Evolutionary conservation across 2,888 invertebrate genomes (phyloP).

Genomic region (Eutolmus rufibarbis): DNA sequence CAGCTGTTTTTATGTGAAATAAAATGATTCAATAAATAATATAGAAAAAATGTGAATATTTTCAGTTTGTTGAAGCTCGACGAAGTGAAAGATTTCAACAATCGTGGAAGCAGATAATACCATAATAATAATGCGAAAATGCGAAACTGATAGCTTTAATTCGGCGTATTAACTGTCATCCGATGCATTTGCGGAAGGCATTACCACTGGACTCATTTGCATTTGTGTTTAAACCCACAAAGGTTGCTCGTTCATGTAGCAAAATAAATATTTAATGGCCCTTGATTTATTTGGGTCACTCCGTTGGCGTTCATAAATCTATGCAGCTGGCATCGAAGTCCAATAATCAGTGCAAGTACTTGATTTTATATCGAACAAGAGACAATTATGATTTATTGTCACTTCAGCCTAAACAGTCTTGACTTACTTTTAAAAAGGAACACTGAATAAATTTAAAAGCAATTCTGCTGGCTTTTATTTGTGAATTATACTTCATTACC

Average conservation of each 20-base stretch:
- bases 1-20: background rate
- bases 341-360: background rate
- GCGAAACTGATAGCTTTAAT: background rate
- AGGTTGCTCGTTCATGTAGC: background rate
- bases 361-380: background rate
- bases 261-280: background rate
- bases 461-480: background rate
- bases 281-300: background rate
- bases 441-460: background rate
- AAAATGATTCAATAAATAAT: background rate
- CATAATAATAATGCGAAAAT: background rate
- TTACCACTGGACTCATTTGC: background rate
- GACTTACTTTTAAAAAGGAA: background rate
- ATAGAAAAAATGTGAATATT: background rate
- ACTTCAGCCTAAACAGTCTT: background rate
- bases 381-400: background rate
- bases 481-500: no score
- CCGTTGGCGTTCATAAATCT: background rate
- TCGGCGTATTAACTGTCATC: background rate
- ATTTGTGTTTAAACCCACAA: background rate
- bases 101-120: background rate
- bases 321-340: background rate
- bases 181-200: background rate
- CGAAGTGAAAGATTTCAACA: background rate
- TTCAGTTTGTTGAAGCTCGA: background rate